phyloP scores from a whole-genome alignment of 1,140 invertebrate species.

The Bombus fervidus region DNA sequence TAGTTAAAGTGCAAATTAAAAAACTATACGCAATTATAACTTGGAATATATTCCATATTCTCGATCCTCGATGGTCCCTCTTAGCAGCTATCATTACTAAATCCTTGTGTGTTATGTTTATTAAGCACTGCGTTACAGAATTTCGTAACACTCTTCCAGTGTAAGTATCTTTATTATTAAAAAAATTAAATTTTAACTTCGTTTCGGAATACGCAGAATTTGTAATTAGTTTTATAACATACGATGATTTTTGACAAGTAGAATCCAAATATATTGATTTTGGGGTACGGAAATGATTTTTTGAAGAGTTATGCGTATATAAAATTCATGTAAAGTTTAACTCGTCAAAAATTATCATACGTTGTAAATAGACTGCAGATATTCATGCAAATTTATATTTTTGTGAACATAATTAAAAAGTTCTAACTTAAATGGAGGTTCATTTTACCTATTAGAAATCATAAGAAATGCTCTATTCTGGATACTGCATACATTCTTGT shows the following conservation, averaged over 20 bases:
- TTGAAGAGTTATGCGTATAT: not conserved
- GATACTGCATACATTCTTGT: no score
- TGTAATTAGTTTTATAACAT: not conserved
- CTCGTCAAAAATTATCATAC: no score
- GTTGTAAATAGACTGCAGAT: no score
- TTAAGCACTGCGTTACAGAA: not conserved
- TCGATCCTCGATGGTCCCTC: not conserved
- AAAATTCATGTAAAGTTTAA: no score
- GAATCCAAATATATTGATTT: not conserved
- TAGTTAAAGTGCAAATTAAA: not conserved
- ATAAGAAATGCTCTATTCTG: no score
- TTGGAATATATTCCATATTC: not conserved
- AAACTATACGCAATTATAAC: not conserved
- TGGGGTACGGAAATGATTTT: not conserved
- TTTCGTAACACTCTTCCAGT: not conserved
- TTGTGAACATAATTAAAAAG: no score
- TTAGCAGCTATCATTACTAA: not conserved
- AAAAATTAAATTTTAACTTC: not conserved
- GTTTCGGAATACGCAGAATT: no score
- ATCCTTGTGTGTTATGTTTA: not conserved
- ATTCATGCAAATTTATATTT: no score
- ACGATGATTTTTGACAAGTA: not conserved
- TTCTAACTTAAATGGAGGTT: no score
- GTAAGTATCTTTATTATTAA: not conserved
- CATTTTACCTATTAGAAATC: no score